Evolutionary conservation across 2,797 vertebrate species (phyloP), one percentile per base, ranked within the genome.

Genomic region (Sternotherus odoratus): DNA sequence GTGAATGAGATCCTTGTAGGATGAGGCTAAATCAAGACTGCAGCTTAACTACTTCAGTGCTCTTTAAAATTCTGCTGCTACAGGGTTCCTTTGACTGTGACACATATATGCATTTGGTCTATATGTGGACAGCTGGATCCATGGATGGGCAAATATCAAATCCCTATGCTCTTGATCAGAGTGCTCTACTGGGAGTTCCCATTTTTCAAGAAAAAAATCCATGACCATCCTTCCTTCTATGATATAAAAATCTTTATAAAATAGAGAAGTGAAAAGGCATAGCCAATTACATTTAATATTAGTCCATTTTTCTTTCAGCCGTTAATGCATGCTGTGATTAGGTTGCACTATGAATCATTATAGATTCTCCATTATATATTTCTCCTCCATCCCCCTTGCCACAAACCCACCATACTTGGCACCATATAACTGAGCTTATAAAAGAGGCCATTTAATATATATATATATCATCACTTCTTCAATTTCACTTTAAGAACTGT

Each of bases 401-500:
- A 46, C 23, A 77, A 90, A n/a, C n/a, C 79, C 75, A 87, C 28
- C 28, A 60, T 1, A 56, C 39, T 91, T 89, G 87, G 75, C 72
- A 94, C 46, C 28, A n/a, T 48, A 17, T 26, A 88, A 83, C 24
- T 50, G 5, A 84, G 24, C 23, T 86, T 5, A 85, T 24, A 85
- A 43, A 66, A 86, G 94, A 95, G 53, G 50, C 83, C 63, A 4
- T 87, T 95, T 24, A 89, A 85, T 89, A 91, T 53, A 24, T 56
- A 21, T 9, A 16, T 19, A 13, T 51, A 39, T 50, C 53, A 81
- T 10, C 46, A 77, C 46, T 88, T 50, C n/a, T 91, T 74, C 39
- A 30, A 24, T 92, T 95, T 95, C 33, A 46, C 19, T 87, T 96
- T 92, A 84, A 85, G 77, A 95, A 51, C 43, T 82, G 23, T 48